Base-by-base conservation (phyloP, 2,888 invertebrate genomes). In the Dicroscelio sp. region DNA sequence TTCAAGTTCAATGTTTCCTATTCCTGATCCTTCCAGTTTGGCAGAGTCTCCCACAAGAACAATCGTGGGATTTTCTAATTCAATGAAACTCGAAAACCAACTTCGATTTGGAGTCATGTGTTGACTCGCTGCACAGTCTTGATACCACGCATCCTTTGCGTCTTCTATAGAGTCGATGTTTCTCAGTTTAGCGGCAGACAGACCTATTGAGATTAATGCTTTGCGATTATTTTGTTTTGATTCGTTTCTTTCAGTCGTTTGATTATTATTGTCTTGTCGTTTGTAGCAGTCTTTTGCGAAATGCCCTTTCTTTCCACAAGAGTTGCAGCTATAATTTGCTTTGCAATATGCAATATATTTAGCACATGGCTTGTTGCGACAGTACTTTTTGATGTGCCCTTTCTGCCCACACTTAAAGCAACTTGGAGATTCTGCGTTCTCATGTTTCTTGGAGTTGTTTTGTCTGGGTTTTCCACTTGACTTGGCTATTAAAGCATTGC, bases 301-400 rank as follows among this genome's bases (percentile, higher is more conserved):
- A 23, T 67, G 67, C 10, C 67, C 67, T 30, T 67, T 38, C 94
- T 33, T 93, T 94, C 38, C 92, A 84, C 94, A 95, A 10, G 27
- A 92, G 83, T 95, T 94, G 78, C 94, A 95, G 6, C 69, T 55
- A 86, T 94, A 95, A 14, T 86, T 95, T 38, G 87, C 93, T 75
- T 94, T 95, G 73, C 94, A 94, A 60, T 94, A 94, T 10, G 91
- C 93, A 67, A 94, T 69, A 48, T 94, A 94, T 63, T 84, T 84
- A 0, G 43, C 31, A 65, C 92, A 93, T 38, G 94, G 93, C 69
- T 93, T 94, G 63, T 83, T 78, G 63, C 60, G 82, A 63, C 94
- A 94, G 27, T 92, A 43, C 86, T 88, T 88, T 84, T 94, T 94
- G 4, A 91, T 30, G 55, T 94, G 94, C 5, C 94, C 94, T 38